phyloP scores from a whole-genome alignment of 2,797 vertebrate species.

The Rousettus madagascariensis region DNA sequence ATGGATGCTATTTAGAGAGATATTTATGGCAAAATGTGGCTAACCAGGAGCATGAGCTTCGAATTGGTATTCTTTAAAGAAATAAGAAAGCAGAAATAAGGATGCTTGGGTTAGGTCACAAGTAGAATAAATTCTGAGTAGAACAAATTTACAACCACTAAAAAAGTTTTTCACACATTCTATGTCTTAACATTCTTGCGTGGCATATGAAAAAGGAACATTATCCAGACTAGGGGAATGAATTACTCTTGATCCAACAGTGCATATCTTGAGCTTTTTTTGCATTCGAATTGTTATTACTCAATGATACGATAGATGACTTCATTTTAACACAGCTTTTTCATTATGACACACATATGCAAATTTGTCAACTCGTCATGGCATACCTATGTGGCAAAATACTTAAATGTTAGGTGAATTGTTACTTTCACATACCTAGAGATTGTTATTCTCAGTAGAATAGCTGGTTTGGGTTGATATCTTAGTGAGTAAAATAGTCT shows the following conservation, averaged over 20 bases:
- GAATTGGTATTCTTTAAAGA: background rate
- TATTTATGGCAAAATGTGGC: background rate
- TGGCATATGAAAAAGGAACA: conserved; percentile 18
- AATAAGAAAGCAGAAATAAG: background rate
- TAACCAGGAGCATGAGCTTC: conserved; percentile 70
- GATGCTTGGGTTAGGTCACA: background rate
- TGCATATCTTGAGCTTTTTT: conserved; percentile 28
- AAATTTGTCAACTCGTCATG: background rate
- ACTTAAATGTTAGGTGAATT: background rate
- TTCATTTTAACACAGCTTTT: conserved; percentile 45
- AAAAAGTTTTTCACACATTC: conserved; percentile 32
- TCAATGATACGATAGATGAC: background rate
- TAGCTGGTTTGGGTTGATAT: background rate
- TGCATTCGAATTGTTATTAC: conserved; percentile 24
- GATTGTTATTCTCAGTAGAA: background rate
- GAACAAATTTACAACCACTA: background rate
- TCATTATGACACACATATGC: background rate
- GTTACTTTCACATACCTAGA: conserved; percentile 9
- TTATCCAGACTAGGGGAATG: conserved; percentile 17
- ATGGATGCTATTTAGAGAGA: background rate
- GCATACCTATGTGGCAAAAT: background rate
- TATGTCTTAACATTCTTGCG: conserved; percentile 3
- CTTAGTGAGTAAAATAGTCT: background rate
- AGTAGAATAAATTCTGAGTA: background rate
- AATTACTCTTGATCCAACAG: conserved; percentile 34